Evolutionary conservation across 1,140 invertebrate species (phyloP).

Genomic region (Xylocopa sonorina): DNA sequence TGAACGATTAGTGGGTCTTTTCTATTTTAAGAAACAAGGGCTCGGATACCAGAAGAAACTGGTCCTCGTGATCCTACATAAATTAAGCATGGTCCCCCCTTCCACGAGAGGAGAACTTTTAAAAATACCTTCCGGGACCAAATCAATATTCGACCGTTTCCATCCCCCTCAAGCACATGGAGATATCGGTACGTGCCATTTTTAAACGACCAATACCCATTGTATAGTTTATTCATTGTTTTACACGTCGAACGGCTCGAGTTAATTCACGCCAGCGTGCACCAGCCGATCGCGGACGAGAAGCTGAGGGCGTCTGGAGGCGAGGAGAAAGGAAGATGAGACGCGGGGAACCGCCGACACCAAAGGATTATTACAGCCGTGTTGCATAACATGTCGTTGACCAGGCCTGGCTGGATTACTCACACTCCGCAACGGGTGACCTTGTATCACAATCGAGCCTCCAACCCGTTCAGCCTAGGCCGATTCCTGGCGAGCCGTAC

Average conservation of each 20-base stretch:
- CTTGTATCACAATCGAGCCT: slow-evolving; percentile 69
- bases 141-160: slow-evolving; percentile 3
- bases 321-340: slow-evolving; percentile 28
- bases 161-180: too few species aligned
- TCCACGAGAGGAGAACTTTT: not conserved
- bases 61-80: not conserved
- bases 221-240: not conserved
- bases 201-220: not conserved
- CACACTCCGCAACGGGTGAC: slow-evolving; percentile 58
- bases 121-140: slow-evolving; percentile 15
- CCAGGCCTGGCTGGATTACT: slow-evolving; percentile 65
- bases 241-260: not conserved
- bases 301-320: not conserved
- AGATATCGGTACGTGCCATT: too few species aligned
- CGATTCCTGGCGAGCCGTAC: slow-evolving; percentile 18
- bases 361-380: slow-evolving; percentile 41
- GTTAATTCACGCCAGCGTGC: not conserved
- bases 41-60: not conserved
- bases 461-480: slow-evolving; percentile 37
- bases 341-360: slow-evolving; percentile 43
- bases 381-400: slow-evolving; percentile 70
- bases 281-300: not conserved
- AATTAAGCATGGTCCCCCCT: slow-evolving; percentile 15
- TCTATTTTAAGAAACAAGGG: slow-evolving; percentile 3
- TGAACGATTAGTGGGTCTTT: not conserved